These are phyloP conservation scores for Apostichopus leukothele DNA, from an alignment of 53 echinoderm and acorn worm genomes.

Conservation along the genomic window DNA sequence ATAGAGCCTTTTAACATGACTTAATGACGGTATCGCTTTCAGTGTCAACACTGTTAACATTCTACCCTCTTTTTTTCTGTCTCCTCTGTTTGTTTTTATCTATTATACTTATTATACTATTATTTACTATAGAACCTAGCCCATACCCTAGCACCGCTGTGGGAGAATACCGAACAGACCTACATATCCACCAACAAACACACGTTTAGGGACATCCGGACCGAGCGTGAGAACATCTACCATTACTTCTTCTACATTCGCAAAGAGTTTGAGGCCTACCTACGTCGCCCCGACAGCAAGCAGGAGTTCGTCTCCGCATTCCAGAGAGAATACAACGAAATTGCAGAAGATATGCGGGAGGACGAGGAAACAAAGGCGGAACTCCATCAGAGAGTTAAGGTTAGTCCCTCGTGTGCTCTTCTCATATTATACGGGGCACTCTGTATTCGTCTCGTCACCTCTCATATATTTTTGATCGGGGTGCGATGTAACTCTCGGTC, in stretches of 20 bases:
- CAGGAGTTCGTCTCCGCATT: conserved; percentile 85
- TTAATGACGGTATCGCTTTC: too few relatives aligned
- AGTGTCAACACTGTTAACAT: too few relatives aligned
- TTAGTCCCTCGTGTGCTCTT: conserved; percentile 1
- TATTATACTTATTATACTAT: too few relatives aligned
- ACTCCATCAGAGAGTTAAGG: conserved; percentile 92
- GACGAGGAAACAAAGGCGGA: conserved; percentile 97
- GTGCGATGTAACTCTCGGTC: too few relatives aligned
- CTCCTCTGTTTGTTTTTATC: too few relatives aligned
- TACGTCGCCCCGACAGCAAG: conserved; percentile 86
- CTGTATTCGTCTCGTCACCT: too few relatives aligned
- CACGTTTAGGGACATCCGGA: conserved; percentile 79
- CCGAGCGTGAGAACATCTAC: conserved; percentile 90
- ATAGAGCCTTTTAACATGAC: too few relatives aligned
- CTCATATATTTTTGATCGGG: too few relatives aligned
- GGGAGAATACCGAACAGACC: conserved; percentile 95
- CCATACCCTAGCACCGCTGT: conserved; percentile 79
- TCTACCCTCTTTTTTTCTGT: too few relatives aligned
- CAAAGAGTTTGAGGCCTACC: conserved; percentile 83
- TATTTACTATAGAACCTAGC: conserved; percentile 64
- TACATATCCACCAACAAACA: conserved; percentile 85
- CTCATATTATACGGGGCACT: too few relatives aligned
- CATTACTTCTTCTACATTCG: conserved; percentile 95
- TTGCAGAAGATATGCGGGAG: conserved; percentile 95
- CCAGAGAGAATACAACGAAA: conserved; percentile 93